Evolutionary conservation across 2,888 invertebrate genomes (phyloP).

Genomic region (Tetanocera ferruginea): DNA sequence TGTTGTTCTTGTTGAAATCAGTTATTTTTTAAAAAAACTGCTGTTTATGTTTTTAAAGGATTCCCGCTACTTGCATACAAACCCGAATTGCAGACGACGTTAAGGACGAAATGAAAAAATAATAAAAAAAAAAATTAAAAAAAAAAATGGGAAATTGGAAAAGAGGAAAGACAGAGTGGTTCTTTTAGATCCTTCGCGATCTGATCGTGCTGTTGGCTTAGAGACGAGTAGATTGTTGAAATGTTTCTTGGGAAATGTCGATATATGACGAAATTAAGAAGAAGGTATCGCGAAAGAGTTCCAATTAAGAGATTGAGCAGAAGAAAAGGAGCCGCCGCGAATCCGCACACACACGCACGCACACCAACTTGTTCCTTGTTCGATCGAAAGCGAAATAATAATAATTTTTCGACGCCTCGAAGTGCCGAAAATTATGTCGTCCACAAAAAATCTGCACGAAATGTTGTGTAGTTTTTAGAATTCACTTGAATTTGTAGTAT

Average conservation of each 20-base stretch:
- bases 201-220: neutral
- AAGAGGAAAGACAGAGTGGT: neutral
- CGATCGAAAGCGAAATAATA: slow-evolving; percentile 56
- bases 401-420: slow-evolving; percentile 44
- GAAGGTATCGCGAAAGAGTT: slow-evolving; percentile 14
- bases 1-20: neutral
- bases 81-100: too few species aligned
- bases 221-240: neutral
- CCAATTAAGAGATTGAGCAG: slow-evolving; percentile 3
- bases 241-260: slow-evolving; percentile 49
- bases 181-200: slow-evolving; percentile 23
- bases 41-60: neutral
- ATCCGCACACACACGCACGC: slow-evolving; percentile 50
- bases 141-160: neutral
- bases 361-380: slow-evolving; percentile 55
- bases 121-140: neutral
- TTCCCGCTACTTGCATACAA: neutral
- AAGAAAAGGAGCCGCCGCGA: slow-evolving; percentile 41
- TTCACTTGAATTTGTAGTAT: slow-evolving; percentile 14
- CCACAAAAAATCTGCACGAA: slow-evolving; percentile 16
- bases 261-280: slow-evolving; percentile 49
- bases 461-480: slow-evolving; percentile 3
- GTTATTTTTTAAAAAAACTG: neutral
- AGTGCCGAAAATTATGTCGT: slow-evolving; percentile 44
- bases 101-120: slow-evolving; percentile 2